Percentiles rank a stretch among this genome's conserved stretches.
phyloP scores from a whole-genome alignment of 1,140 invertebrate species.

The Anastatus disparis region DNA sequence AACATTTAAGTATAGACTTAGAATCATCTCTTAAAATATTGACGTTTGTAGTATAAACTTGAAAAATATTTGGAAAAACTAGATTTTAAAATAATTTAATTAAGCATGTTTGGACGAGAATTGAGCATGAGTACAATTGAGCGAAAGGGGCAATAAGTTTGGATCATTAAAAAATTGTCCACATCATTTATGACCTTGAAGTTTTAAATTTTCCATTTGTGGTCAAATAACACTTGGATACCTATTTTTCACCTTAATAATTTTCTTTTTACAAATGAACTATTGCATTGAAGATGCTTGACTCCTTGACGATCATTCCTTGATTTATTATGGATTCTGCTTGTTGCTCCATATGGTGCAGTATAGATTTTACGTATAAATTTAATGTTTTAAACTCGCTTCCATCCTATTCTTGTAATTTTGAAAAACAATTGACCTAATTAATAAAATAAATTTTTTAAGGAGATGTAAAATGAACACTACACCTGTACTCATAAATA shows the following conservation, averaged over 20 bases:
- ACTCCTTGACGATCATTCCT: slow-evolving; percentile 67
- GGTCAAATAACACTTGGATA: not conserved
- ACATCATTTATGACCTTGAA: not conserved
- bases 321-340: slow-evolving; percentile 63
- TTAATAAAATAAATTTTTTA: no score
- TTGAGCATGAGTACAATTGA: not conserved
- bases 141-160: not conserved
- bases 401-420: not conserved
- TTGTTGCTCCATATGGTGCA: slow-evolving; percentile 54
- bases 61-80: not conserved
- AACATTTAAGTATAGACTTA: no score
- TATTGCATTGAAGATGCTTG: slow-evolving; percentile 60
- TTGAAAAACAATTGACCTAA: not conserved
- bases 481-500: no score
- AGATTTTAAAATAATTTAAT: no score
- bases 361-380: slow-evolving; percentile 66
- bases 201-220: slow-evolving; percentile 13
- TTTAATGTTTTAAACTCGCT: not conserved
- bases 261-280: slow-evolving; percentile 56
- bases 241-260: not conserved
- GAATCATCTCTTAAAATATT: no score
- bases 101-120: not conserved
- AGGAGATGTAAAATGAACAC: no score
- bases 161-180: not conserved
- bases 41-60: not conserved